Conservation (phyloP, 2,888 invertebrate species). For the Aradus depressus region DNA sequence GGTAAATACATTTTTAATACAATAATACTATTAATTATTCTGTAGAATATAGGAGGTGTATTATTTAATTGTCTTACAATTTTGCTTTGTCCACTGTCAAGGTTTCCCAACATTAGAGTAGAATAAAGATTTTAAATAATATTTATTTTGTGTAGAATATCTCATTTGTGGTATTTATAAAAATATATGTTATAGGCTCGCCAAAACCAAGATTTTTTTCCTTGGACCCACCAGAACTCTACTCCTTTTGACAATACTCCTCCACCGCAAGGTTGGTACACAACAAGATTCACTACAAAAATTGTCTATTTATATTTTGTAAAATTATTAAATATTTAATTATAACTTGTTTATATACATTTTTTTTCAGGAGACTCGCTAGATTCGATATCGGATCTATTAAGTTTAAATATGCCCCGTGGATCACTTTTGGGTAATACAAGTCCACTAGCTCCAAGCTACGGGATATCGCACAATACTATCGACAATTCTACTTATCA, state of each 20-base stretch:
- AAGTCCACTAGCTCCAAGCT: slow-evolving; percentile 20
- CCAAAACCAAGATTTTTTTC: slow-evolving; percentile 19
- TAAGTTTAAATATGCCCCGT: slow-evolving; percentile 25
- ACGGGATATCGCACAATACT: too few relatives aligned
- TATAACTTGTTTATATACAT: neutral
- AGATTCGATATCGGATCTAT: slow-evolving; percentile 22
- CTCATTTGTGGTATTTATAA: slow-evolving; percentile 1
- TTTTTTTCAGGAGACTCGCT: slow-evolving; percentile 17
- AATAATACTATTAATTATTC: too few relatives aligned
- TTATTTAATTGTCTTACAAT: too few relatives aligned
- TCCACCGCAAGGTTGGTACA: slow-evolving; percentile 23
- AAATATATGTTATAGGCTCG: slow-evolving; percentile 12
- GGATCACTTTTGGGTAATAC: slow-evolving; percentile 25
- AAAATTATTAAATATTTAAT: neutral
- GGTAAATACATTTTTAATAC: slow-evolving; percentile 6
- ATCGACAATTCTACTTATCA: too few relatives aligned
- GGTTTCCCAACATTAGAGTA: too few relatives aligned
- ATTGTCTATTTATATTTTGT: neutral
- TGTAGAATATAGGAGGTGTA: too few relatives aligned
- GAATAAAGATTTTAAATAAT: neutral
- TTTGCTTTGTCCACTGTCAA: too few relatives aligned
- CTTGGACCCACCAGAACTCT: slow-evolving; percentile 24
- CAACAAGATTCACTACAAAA: neutral
- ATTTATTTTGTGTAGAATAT: neutral
- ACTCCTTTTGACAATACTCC: slow-evolving; percentile 25